Evolutionary conservation across 2,113 vertebrate genomes (phyloP).

Genomic region (Syngnathus scovelli): DNA sequence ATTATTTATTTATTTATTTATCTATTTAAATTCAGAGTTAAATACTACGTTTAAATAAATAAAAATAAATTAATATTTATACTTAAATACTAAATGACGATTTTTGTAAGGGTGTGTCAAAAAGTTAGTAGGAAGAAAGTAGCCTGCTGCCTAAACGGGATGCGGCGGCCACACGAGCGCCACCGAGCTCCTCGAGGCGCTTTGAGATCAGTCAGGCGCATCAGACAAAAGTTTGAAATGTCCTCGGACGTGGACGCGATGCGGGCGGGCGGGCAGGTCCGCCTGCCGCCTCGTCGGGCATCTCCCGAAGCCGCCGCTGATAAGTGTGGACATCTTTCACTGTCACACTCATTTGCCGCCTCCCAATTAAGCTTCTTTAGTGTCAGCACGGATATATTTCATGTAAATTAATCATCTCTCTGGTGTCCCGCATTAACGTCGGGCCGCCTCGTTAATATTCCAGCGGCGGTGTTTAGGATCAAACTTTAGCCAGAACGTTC

Average conservation of each 20-base stretch:
- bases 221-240: conserved; percentile 14
- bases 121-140: not conserved
- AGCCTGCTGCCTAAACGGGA: not conserved
- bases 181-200: not conserved
- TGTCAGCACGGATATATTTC: conserved; percentile 12
- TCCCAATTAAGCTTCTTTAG: conserved; percentile 1
- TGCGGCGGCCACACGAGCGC: not conserved
- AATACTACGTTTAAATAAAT: too few species aligned
- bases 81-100: too few species aligned
- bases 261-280: conserved; percentile 14
- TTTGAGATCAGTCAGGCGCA: not conserved
- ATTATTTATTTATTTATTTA: too few species aligned
- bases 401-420: conserved; percentile 9
- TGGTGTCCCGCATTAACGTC: not conserved
- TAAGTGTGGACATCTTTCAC: conserved; percentile 10
- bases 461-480: conserved; percentile 10
- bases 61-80: too few species aligned
- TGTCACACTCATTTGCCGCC: conserved; percentile 6
- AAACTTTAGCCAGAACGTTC: not conserved
- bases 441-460: not conserved
- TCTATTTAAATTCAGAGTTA: too few species aligned
- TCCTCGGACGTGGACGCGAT: conserved; percentile 11
- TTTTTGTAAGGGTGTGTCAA: too few species aligned
- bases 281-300: conserved; percentile 20
- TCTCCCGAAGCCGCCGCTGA: conserved; percentile 15